Evolutionary conservation across 1,140 invertebrate species (phyloP).

Genomic region (Heliconius nattereri): DNA sequence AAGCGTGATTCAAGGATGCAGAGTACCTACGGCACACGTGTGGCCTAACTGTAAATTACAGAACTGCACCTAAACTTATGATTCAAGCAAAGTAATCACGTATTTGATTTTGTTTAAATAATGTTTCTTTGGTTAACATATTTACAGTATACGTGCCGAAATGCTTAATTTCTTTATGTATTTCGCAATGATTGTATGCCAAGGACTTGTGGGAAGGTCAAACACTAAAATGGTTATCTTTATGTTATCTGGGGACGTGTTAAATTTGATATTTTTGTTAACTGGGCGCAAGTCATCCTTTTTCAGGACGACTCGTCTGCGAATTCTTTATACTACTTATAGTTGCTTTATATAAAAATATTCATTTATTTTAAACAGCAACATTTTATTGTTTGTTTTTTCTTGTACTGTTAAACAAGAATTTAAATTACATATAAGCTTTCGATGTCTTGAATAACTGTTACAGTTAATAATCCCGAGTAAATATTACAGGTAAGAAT

Average conservation of each 20-base stretch:
- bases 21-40: slow-evolving; percentile 27
- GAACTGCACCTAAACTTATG: slow-evolving; percentile 49
- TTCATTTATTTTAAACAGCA: too few species aligned
- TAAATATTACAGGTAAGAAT: too few species aligned
- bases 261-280: slow-evolving; percentile 51
- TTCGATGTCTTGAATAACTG: too few species aligned
- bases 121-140: slow-evolving; percentile 18
- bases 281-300: slow-evolving; percentile 53
- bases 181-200: slow-evolving; percentile 67
- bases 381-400: too few species aligned
- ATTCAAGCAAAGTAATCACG: slow-evolving; percentile 38
- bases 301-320: background rate
- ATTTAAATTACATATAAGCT: too few species aligned
- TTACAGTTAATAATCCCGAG: too few species aligned
- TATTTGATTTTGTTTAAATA: background rate
- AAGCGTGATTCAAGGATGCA: slow-evolving; percentile 55
- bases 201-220: slow-evolving; percentile 71
- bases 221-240: slow-evolving; percentile 72
- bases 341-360: too few species aligned
- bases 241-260: slow-evolving; percentile 68
- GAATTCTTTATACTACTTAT: too few species aligned
- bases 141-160: slow-evolving; percentile 46
- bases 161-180: slow-evolving; percentile 56
- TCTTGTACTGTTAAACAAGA: too few species aligned
- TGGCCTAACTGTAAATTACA: slow-evolving; percentile 57